Conservation (phyloP, 2,113 vertebrate genomes). For the Cinclus mexicanus region DNA sequence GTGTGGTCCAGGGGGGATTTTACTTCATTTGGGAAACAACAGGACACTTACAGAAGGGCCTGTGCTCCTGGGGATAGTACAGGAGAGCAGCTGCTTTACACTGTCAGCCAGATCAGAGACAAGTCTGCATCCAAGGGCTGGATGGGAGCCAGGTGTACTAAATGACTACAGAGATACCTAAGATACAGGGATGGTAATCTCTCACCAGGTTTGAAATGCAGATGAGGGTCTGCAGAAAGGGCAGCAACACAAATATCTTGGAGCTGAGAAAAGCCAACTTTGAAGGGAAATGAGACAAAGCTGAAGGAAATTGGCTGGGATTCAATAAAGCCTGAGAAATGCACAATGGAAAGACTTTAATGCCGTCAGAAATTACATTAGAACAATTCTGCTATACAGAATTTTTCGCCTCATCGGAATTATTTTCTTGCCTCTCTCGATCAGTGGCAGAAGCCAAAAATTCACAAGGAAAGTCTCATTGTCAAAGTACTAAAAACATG, state of each 20-base stretch:
- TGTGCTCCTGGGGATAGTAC: slow-evolving; percentile 38
- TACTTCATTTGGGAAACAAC: slow-evolving; percentile 35
- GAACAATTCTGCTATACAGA: not conserved
- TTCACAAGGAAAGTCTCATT: not conserved
- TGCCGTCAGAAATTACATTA: slow-evolving; percentile 24
- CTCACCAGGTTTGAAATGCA: slow-evolving; percentile 57
- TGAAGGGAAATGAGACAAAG: slow-evolving; percentile 53
- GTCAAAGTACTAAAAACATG: not conserved
- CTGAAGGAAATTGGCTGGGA: slow-evolving; percentile 41
- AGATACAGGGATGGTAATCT: slow-evolving; percentile 6
- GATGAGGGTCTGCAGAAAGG: slow-evolving; percentile 58
- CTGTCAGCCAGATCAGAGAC: slow-evolving; percentile 49
- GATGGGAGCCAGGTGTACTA: slow-evolving; percentile 37
- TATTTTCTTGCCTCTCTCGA: not conserved
- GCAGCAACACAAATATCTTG: slow-evolving; percentile 44
- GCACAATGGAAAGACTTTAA: slow-evolving; percentile 16
- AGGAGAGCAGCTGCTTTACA: slow-evolving; percentile 58
- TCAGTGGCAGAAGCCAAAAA: not conserved
- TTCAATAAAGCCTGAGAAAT: slow-evolving; percentile 50
- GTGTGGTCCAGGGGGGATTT: slow-evolving; percentile 42
- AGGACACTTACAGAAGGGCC: slow-evolving; percentile 11
- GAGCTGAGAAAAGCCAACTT: slow-evolving; percentile 37
- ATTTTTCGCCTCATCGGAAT: slow-evolving; percentile 15
- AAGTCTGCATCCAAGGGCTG: slow-evolving; percentile 25
- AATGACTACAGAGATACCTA: slow-evolving; percentile 40